These are phyloP conservation scores for Aeoliscus strigatus DNA, from an alignment of 2,797 vertebrate species.

Conservation along the genomic window DNA sequence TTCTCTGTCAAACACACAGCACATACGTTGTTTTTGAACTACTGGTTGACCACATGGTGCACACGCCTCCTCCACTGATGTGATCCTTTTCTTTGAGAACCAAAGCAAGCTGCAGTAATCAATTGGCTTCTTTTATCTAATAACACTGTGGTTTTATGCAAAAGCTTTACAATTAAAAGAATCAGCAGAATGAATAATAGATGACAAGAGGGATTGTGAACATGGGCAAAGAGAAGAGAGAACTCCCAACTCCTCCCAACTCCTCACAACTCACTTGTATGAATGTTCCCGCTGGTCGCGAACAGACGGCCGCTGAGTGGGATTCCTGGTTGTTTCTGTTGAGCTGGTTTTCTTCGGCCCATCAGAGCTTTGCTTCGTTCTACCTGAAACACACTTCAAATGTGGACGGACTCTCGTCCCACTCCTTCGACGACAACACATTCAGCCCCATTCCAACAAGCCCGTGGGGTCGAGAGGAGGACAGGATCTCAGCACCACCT, in stretches of 20 bases:
- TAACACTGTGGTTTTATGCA: conserved; percentile 57
- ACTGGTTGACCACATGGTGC: conserved; percentile 28
- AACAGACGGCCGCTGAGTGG: conserved; percentile 35
- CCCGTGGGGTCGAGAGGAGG: conserved; percentile 27
- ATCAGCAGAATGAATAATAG: conserved; percentile 71
- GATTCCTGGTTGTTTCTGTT: conserved; percentile 33
- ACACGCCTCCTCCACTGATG: conserved; percentile 42
- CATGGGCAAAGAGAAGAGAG: conserved; percentile 43
- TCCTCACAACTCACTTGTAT: conserved; percentile 32
- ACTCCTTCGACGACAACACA: conserved; percentile 48
- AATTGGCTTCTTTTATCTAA: conserved; percentile 56
- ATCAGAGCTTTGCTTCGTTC: conserved; percentile 58
- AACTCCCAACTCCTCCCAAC: conserved; percentile 36
- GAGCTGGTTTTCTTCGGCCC: conserved; percentile 39
- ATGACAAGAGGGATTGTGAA: conserved; percentile 64
- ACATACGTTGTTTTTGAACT: conserved; percentile 30
- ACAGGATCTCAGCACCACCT: conserved; percentile 73
- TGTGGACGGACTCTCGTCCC: conserved; percentile 49
- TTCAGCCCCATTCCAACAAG: conserved; percentile 40
- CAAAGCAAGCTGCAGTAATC: conserved; percentile 34
- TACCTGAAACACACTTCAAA: conserved; percentile 63
- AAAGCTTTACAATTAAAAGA: conserved; percentile 55
- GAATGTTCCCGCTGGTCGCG: conserved; percentile 25
- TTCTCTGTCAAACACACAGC: conserved; percentile 36
- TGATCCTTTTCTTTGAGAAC: conserved; percentile 8